Evolutionary conservation across 2,888 invertebrate species (phyloP).

Genomic region (Ichneumoninae sp.): DNA sequence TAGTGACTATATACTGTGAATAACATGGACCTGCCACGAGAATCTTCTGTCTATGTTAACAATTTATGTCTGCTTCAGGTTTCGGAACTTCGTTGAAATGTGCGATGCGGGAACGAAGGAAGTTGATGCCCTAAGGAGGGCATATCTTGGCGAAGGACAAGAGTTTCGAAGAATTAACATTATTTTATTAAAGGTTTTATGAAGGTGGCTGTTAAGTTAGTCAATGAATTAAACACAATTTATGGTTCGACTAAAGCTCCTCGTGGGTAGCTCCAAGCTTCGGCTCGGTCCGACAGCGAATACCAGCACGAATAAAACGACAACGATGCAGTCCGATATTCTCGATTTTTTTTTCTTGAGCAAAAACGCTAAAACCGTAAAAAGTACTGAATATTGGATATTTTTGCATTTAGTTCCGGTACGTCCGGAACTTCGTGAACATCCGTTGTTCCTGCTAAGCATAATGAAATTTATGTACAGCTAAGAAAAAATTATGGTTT

Average conservation of each 20-base stretch:
- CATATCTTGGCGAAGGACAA: background rate
- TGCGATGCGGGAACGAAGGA: background rate
- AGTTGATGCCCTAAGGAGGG: background rate
- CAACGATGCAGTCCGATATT: too few species aligned
- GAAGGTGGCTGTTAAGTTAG: background rate
- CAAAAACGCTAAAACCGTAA: background rate
- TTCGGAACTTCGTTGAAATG: constrained; percentile 43
- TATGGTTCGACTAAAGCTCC: background rate
- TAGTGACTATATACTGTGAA: constrained; percentile 20
- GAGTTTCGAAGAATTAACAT: background rate
- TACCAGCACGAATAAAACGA: too few species aligned
- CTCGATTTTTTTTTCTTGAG: too few species aligned
- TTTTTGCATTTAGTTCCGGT: background rate
- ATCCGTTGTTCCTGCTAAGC: background rate
- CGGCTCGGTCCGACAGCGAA: too few species aligned
- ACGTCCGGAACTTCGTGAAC: background rate
- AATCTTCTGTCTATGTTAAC: constrained; percentile 57
- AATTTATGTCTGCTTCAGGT: constrained; percentile 40
- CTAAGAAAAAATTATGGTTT: constrained; percentile 15
- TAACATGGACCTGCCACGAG: background rate
- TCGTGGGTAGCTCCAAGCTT: background rate
- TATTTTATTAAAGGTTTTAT: background rate
- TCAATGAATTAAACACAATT: background rate
- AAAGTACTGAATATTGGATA: background rate
- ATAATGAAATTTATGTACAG: background rate